Conservation (phyloP, 2,113 vertebrate species). For the Nansenia antarctica region DNA sequence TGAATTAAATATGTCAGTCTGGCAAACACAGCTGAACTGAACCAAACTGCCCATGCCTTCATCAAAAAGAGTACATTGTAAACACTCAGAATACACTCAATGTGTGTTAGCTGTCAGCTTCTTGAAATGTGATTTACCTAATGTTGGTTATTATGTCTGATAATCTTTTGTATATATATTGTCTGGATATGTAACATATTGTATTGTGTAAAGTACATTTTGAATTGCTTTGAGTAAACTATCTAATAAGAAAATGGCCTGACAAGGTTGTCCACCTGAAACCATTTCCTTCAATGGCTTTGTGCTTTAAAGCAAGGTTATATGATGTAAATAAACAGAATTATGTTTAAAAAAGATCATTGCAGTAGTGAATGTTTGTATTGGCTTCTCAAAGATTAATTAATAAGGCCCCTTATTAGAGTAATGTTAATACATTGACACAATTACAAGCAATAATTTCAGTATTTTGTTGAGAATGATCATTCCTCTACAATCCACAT, state of each 20-base stretch:
- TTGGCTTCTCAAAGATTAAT: neutral
- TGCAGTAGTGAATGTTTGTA: neutral
- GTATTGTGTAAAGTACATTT: conserved; percentile 82
- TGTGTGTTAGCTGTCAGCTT: conserved; percentile 40
- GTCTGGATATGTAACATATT: conserved; percentile 88
- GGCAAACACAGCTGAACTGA: neutral
- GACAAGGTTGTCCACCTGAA: conserved; percentile 64
- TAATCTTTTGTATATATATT: conserved; percentile 85
- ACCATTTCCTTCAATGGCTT: conserved; percentile 59
- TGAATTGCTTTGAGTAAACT: conserved; percentile 83
- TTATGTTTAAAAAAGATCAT: conserved; percentile 60
- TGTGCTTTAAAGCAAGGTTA: conserved; percentile 62
- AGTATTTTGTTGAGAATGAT: neutral
- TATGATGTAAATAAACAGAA: conserved; percentile 77
- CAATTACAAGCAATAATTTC: neutral
- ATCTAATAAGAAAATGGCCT: conserved; percentile 78
- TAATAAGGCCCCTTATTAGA: neutral
- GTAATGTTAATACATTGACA: neutral
- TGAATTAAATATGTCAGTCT: conserved; percentile 13
- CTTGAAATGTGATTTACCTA: conserved; percentile 63
- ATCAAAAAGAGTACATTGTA: conserved; percentile 20
- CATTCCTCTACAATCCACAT: too few relatives aligned
- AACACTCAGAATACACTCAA: conserved; percentile 19
- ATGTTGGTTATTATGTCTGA: conserved; percentile 75
- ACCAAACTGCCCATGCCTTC: conserved; percentile 11